Base-by-base conservation (phyloP, 2,797 vertebrate species). In the Bovichtus variegatus region DNA sequence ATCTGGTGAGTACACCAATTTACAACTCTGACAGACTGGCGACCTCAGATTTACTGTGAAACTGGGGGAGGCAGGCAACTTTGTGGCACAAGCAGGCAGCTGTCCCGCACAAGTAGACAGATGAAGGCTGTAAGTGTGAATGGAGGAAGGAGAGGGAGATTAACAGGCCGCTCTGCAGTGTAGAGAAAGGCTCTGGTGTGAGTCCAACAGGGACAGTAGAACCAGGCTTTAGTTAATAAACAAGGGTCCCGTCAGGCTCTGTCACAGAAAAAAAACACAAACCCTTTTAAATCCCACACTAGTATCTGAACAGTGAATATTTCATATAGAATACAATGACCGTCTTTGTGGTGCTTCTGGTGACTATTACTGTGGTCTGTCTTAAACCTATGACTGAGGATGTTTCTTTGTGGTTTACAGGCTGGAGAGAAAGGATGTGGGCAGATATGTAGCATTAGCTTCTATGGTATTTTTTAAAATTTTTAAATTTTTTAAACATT, bases 101-200 rank as follows among this genome's bases (percentile, higher is more conserved):
- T 90, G 85, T 89, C 84, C 74, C 53, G 1, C 82, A 77, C 85
- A 89, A 81, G 8, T 16, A 81, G 71, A 91, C 83, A 86, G 84
- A 87, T 50, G 76, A 82, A 74, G 76, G 68, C 81, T 81, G 58
- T 21, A 84, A 84, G 76, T 84, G 91, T 85, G 90, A 90, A 88
- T 74, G 86, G 74, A 85, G 76, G 59, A 78, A 79, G 78, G 69
- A 80, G 61, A 87, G 27, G 60, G 72, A 78, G 87, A 78, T 88
- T 84, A 90, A 74, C 83, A 59, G 81, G 74, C 74, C 62, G 78
- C 68, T 72, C 55, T 27, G 27, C 74, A 80, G 69, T 74, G 36
- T 4, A 43, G 70, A 70, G 81, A 67, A 41, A 73, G 51, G 50
- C 82, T 90, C 80, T 80, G 67, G 85, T 87, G 78, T 19, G 38